A percentile compares a stretch with the other conserved stretches of the same genome.
Conservation (phyloP, 1,140 invertebrate genomes). For the Drosophila orosa region DNA sequence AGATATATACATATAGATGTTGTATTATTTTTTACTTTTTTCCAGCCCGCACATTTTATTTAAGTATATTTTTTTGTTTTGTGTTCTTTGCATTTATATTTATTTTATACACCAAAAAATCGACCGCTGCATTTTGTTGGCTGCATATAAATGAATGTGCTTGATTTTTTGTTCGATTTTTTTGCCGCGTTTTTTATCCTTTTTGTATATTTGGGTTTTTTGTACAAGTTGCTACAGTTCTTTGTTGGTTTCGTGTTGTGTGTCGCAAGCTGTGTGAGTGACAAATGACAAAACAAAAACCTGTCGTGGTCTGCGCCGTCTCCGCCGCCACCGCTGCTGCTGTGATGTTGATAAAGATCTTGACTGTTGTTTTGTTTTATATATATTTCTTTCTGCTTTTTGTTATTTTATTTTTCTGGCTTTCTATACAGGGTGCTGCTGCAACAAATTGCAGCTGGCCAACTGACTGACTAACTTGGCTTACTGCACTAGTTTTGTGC, state of each 20-base stretch:
- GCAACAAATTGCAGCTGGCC: slow-evolving; percentile 75
- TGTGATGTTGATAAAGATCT: slow-evolving; percentile 81
- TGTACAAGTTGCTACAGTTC: slow-evolving; percentile 80
- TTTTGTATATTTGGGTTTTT: slow-evolving; percentile 36
- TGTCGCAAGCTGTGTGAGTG: slow-evolving; percentile 83
- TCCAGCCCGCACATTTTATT: slow-evolving; percentile 77
- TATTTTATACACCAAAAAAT: slow-evolving; percentile 71
- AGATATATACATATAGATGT: slow-evolving; percentile 48
- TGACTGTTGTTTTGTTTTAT: slow-evolving; percentile 45
- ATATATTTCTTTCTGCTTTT: not conserved
- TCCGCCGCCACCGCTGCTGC: slow-evolving; percentile 12
- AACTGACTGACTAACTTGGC: slow-evolving; percentile 57
- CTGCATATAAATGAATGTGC: slow-evolving; percentile 82
- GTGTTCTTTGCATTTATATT: slow-evolving; percentile 62
- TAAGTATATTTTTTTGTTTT: slow-evolving; percentile 64
- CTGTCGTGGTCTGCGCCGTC: slow-evolving; percentile 72
- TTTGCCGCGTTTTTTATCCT: slow-evolving; percentile 20
- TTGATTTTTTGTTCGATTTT: slow-evolving; percentile 25
- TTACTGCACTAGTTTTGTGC: slow-evolving; percentile 71
- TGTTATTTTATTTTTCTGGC: slow-evolving; percentile 8
- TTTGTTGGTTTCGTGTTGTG: slow-evolving; percentile 70
- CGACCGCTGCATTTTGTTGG: slow-evolving; percentile 78
- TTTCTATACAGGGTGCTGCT: slow-evolving; percentile 66
- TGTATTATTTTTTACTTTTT: slow-evolving; percentile 38
- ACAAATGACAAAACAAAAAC: slow-evolving; percentile 84